A percentile compares a stretch with the other conserved stretches of the same genome.
phyloP scores from a whole-genome alignment of 2,113 vertebrate species.

The Herpailurus yagouaroundi region DNA sequence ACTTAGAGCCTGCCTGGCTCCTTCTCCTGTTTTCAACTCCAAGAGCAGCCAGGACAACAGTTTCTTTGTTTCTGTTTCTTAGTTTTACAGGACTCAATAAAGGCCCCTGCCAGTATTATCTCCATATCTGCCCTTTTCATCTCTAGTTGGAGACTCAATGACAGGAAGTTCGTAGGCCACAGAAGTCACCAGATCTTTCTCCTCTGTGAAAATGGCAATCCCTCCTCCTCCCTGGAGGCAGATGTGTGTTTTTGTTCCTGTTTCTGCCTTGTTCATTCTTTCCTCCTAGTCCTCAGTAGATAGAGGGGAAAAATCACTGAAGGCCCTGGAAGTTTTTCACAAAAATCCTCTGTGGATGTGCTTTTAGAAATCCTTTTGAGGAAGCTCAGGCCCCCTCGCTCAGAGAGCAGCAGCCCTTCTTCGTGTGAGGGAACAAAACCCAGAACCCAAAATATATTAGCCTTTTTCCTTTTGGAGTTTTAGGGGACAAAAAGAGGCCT shows the following conservation, averaged over 20 bases:
- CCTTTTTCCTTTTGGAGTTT: slow-evolving; percentile 24
- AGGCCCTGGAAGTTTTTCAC: not conserved
- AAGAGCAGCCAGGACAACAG: slow-evolving; percentile 65
- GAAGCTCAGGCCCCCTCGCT: not conserved
- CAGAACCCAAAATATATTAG: not conserved
- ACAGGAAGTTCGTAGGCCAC: slow-evolving; percentile 56
- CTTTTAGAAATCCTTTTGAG: slow-evolving; percentile 11
- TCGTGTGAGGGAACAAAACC: not conserved
- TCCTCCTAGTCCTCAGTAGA: not conserved
- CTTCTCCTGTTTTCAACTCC: slow-evolving; percentile 50
- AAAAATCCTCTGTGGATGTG: not conserved
- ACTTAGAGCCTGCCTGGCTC: not conserved
- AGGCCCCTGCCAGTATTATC: slow-evolving; percentile 27
- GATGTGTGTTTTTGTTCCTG: not conserved
- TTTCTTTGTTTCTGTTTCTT: slow-evolving; percentile 72
- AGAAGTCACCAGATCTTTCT: not conserved
- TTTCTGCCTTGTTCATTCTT: not conserved
- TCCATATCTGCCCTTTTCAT: slow-evolving; percentile 65
- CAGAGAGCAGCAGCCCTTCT: not conserved
- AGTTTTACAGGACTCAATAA: slow-evolving; percentile 67
- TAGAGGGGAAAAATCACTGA: not conserved
- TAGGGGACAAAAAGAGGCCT: not conserved
- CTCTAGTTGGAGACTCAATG: not conserved
- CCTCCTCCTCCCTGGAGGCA: not conserved
- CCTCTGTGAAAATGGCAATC: not conserved